Conservation (phyloP, 2,113 vertebrate species). For the Paraplagusia blochii region DNA sequence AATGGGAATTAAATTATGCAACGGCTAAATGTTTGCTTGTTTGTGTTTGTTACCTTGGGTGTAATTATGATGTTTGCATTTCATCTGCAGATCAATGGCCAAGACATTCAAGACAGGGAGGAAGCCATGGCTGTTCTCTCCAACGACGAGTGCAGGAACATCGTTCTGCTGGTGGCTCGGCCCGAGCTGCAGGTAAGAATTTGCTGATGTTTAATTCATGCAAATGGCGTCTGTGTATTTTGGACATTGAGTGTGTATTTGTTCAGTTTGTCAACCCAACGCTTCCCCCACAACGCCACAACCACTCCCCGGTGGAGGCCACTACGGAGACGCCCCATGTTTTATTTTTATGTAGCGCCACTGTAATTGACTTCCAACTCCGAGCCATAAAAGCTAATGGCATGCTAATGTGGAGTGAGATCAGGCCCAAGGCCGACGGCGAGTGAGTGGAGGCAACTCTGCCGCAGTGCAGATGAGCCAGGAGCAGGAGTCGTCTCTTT, state of each 20-base stretch:
- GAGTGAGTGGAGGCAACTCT: conserved; percentile 51
- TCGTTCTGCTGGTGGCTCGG: conserved; percentile 87
- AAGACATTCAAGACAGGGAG: conserved; percentile 89
- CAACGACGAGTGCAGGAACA: conserved; percentile 85
- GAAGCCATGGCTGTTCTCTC: conserved; percentile 90
- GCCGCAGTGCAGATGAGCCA: conserved; percentile 61
- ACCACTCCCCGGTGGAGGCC: conserved; percentile 37
- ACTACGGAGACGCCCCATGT: conserved; percentile 59
- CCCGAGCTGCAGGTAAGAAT: conserved; percentile 89
- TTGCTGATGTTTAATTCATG: not conserved
- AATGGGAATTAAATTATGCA: conserved; percentile 1
- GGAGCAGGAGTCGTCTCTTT: conserved; percentile 45
- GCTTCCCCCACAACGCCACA: conserved; percentile 5
- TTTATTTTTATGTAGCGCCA: conserved; percentile 73
- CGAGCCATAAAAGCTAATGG: conserved; percentile 77
- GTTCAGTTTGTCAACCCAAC: conserved; percentile 12
- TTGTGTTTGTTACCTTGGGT: conserved; percentile 7
- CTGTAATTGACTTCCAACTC: conserved; percentile 76
- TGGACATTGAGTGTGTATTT: conserved; percentile 16
- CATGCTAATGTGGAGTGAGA: conserved; percentile 72
- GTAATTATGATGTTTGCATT: conserved; percentile 50
- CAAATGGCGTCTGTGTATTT: not conserved
- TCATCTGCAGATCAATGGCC: conserved; percentile 89
- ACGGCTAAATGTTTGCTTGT: conserved; percentile 3
- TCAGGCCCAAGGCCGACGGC: conserved; percentile 62